phyloP scores from a whole-genome alignment of 2,113 vertebrate species.

The Rostratula benghalensis region DNA sequence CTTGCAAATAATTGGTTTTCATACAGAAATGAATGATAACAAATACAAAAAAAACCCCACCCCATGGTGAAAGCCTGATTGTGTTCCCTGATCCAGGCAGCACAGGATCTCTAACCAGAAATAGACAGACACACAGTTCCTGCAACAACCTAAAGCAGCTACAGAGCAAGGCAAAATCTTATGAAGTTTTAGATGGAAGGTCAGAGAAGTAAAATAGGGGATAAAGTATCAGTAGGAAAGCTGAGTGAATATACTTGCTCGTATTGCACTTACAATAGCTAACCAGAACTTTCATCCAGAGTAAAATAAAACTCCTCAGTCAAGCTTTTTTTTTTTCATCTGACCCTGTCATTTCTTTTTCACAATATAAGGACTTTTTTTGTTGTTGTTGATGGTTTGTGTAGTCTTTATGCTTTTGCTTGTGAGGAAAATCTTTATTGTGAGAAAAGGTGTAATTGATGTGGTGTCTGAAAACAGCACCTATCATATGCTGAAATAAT shows the following conservation, averaged over 20 bases:
- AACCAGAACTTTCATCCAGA: background rate
- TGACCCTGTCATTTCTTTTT: background rate
- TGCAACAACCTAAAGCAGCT: background rate
- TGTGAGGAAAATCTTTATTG: background rate
- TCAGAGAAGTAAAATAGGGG: background rate
- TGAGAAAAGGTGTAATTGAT: background rate
- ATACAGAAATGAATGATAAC: background rate
- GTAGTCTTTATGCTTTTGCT: background rate
- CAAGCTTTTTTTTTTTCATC: background rate
- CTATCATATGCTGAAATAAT: background rate
- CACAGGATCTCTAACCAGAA: background rate
- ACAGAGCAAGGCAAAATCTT: background rate
- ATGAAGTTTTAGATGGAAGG: background rate
- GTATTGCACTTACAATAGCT: background rate
- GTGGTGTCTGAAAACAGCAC: background rate
- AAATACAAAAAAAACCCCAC: background rate
- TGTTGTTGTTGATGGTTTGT: background rate
- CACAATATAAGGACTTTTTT: background rate
- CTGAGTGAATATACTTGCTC: background rate
- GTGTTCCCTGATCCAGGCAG: background rate
- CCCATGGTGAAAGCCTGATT: background rate
- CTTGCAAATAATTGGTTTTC: background rate
- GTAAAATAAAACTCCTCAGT: background rate
- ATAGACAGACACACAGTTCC: background rate
- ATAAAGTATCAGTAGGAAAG: background rate